A percentile compares a stretch with the other conserved stretches of the same genome.
phyloP scores from a whole-genome alignment of 2,888 invertebrate genomes.

The Drosophila multiciliata region DNA sequence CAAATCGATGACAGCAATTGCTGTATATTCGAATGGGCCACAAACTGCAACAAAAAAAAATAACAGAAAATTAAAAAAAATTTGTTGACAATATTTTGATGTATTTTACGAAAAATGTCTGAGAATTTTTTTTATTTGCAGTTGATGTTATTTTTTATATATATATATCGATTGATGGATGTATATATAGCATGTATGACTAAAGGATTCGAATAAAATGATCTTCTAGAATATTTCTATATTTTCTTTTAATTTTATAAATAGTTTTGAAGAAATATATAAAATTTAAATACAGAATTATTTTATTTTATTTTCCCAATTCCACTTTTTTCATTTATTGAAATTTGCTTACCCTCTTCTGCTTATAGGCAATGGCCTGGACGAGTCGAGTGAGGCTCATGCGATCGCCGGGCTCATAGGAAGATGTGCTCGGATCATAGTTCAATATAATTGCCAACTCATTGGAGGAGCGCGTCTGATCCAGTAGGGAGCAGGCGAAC shows the following conservation, averaged over 20 bases:
- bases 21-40: slow-evolving; percentile 97
- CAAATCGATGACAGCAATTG: slow-evolving; percentile 95
- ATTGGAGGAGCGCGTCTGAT: slow-evolving; percentile 95
- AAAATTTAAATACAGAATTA: neutral
- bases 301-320: neutral
- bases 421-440: slow-evolving; percentile 92
- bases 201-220: too few species aligned
- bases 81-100: neutral
- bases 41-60: slow-evolving; percentile 88
- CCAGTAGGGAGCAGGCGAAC: slow-evolving; percentile 95
- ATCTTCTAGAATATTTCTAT: too few species aligned
- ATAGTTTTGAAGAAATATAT: neutral
- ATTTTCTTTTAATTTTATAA: neutral
- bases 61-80: neutral
- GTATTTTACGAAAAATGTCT: neutral
- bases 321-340: neutral
- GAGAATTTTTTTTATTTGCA: neutral
- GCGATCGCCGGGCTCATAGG: slow-evolving; percentile 91
- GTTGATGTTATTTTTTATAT: neutral
- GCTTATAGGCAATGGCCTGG: slow-evolving; percentile 96
- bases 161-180: neutral
- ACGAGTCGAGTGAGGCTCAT: slow-evolving; percentile 94
- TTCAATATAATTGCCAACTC: slow-evolving; percentile 97
- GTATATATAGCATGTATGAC: too few species aligned
- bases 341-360: slow-evolving; percentile 91